Conservation (phyloP, 2,888 invertebrate species). For the Diadegma fenestrale region DNA sequence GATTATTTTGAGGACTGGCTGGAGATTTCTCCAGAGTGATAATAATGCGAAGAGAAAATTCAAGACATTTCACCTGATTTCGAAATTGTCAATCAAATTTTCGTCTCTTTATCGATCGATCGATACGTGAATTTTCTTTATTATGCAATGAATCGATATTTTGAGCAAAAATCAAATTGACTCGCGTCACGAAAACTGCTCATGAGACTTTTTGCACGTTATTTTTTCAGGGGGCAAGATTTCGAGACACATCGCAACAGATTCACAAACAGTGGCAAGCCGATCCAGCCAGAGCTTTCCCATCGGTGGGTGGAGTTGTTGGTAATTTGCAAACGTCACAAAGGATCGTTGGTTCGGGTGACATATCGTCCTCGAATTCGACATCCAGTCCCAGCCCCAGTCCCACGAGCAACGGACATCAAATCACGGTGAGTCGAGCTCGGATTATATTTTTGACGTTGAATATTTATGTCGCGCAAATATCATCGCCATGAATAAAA, state of each 20-base stretch:
- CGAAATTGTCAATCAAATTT: neutral
- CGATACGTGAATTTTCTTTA: neutral
- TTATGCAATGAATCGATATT: neutral
- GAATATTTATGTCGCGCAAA: slow-evolving; percentile 24
- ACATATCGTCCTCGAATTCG: slow-evolving; percentile 76
- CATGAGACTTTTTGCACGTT: slow-evolving; percentile 33
- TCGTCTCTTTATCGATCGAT: neutral
- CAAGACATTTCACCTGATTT: neutral
- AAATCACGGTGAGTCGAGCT: slow-evolving; percentile 78
- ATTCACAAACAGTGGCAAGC: slow-evolving; percentile 90
- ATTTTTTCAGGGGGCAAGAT: slow-evolving; percentile 86
- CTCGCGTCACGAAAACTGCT: slow-evolving; percentile 9
- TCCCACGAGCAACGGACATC: slow-evolving; percentile 80
- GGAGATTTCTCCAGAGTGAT: slow-evolving; percentile 17
- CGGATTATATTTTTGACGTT: neutral
- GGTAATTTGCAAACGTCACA: slow-evolving; percentile 56
- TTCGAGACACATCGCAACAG: slow-evolving; percentile 91
- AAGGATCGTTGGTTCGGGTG: slow-evolving; percentile 52
- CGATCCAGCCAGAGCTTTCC: slow-evolving; percentile 83
- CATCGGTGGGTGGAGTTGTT: slow-evolving; percentile 79
- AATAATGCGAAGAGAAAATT: neutral
- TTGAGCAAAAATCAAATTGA: neutral
- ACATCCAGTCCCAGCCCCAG: slow-evolving; percentile 83
- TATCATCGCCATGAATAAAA: neutral
- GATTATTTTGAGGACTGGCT: slow-evolving; percentile 10